Conservation (phyloP, 2,113 vertebrate genomes). For the Lasiurus cinereus region DNA sequence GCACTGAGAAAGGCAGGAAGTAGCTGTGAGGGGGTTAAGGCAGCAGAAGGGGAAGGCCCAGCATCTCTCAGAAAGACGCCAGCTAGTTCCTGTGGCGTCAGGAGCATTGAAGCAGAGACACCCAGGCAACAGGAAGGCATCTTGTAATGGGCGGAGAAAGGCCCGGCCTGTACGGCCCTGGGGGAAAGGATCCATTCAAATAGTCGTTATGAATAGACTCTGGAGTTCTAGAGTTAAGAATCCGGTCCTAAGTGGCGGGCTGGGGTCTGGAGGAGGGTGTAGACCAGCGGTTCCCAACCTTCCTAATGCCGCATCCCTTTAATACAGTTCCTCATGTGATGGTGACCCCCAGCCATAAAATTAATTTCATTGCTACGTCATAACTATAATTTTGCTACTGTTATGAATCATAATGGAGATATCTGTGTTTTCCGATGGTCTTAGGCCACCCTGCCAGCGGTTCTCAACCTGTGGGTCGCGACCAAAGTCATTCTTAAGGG, state of each 20-base stretch:
- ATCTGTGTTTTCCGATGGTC: no score
- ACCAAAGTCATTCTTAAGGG: background rate
- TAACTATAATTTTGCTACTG: no score
- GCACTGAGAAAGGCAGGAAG: constrained; percentile 45
- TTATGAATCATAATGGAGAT: no score
- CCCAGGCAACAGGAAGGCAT: background rate
- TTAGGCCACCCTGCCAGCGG: no score
- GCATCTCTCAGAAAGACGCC: background rate
- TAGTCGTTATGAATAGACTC: background rate
- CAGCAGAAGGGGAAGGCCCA: background rate
- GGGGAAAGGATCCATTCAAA: background rate
- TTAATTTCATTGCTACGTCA: no score
- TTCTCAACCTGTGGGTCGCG: no score
- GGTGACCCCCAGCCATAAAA: no score
- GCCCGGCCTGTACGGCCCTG: background rate
- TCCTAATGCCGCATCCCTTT: no score
- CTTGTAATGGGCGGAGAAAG: background rate
- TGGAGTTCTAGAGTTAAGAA: background rate
- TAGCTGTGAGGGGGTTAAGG: background rate
- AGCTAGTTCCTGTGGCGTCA: background rate
- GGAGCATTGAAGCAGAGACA: constrained; percentile 32
- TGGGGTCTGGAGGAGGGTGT: background rate
- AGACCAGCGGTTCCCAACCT: no score
- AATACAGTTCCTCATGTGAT: no score
- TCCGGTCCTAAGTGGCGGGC: background rate